Conservation (phyloP, 2,113 vertebrate species). For the Melospiza georgiana region DNA sequence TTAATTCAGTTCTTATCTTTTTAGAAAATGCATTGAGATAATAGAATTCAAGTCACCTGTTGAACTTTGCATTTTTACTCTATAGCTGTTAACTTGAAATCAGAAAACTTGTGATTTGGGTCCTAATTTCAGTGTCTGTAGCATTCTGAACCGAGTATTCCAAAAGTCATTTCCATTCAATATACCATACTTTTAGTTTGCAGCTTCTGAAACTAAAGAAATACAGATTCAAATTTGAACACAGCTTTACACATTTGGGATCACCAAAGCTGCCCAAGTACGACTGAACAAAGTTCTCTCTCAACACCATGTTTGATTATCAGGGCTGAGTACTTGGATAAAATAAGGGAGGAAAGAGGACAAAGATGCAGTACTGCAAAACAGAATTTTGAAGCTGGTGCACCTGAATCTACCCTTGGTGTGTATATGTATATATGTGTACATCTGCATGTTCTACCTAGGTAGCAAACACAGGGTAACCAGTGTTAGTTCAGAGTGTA, state of each 20-base stretch:
- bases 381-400: neutral
- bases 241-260: neutral
- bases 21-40: neutral
- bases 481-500: neutral
- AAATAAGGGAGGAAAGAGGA: neutral
- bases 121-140: neutral
- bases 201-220: neutral
- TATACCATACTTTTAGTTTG: neutral
- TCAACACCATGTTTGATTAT: neutral
- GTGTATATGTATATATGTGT: neutral
- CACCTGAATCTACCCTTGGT: accelerated
- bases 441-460: neutral
- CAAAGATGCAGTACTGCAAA: neutral
- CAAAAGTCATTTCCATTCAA: neutral
- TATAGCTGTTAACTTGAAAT: neutral
- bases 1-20: neutral
- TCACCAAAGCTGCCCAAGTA: neutral
- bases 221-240: neutral
- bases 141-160: neutral
- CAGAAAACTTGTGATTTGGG: neutral
- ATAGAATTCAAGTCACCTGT: neutral
- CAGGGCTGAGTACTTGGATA: neutral
- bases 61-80: neutral
- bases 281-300: neutral
- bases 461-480: neutral